Evolutionary conservation across 2,113 vertebrate genomes (phyloP).

Genomic region (Lasiurus cinereus): DNA sequence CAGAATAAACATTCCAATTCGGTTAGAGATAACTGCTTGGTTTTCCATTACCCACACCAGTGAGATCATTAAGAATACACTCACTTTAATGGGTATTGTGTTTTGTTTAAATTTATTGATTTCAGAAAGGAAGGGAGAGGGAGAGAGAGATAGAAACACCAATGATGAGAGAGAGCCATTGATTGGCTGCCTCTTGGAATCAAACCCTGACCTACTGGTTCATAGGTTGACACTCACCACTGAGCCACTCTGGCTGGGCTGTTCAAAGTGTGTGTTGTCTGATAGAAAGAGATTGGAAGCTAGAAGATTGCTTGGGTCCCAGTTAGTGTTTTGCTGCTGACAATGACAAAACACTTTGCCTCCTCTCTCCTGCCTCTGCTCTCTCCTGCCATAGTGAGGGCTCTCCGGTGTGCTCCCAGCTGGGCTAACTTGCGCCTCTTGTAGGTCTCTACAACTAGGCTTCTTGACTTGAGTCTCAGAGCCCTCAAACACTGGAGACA

Average conservation of each 20-base stretch:
- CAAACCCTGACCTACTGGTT: no score
- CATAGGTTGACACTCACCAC: no score
- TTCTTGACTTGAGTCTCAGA: neutral
- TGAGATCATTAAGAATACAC: constrained; percentile 59
- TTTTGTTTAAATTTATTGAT: constrained; percentile 51
- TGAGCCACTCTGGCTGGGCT: neutral
- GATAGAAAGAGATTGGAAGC: neutral
- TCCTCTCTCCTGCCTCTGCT: no score
- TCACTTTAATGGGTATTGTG: constrained; percentile 27
- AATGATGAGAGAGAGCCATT: no score
- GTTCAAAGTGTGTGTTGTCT: constrained; percentile 40
- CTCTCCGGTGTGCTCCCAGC: neutral
- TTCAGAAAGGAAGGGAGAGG: no score
- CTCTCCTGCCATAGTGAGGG: neutral
- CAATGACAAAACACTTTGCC: neutral
- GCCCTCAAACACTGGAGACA: neutral
- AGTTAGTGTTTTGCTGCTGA: constrained; percentile 19
- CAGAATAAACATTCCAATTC: constrained; percentile 72
- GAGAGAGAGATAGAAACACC: no score
- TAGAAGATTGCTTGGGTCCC: neutral
- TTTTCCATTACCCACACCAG: constrained; percentile 67
- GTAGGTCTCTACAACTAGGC: neutral
- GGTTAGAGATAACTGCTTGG: constrained; percentile 67
- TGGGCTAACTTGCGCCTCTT: neutral
- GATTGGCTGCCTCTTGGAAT: no score